Base-by-base conservation (phyloP, 2,888 invertebrate species). In the Hipparchia sbordonii region DNA sequence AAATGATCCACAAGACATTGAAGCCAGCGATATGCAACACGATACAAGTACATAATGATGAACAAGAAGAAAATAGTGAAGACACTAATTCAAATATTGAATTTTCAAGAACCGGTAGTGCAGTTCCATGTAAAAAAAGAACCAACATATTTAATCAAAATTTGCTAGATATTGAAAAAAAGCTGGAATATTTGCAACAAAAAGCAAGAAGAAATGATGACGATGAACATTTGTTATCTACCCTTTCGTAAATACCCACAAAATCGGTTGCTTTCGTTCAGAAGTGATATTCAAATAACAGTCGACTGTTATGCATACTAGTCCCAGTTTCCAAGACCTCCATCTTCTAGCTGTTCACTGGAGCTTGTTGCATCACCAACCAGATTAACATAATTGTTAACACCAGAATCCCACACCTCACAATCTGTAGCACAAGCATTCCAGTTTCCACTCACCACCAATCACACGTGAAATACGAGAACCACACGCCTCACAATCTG, bases 51-150 rank as follows among this genome's bases (percentile, higher is more conserved):
- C n/a, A 54, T n/a, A 23, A 12, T 54, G n/a, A 54, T 54, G 54
- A 12, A n/a, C 54, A 12, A 54, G 54, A 54, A 54, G 54, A 54
- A 54, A 54, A 54, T 13, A 54, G 54, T 54, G 54, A 54, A 54
- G 54, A 54, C 54, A 54, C 54, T 54, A 54, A 54, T 54, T 54
- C n/a, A 54, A 54, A 54, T 54, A 54, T 54, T 54, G 54, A 54
- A 54, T 54, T 54, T 54, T 54, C 54, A 54, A 54, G 54, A 54
- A 54, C 54, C 54, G 54, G 54, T n/a, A 54, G n/a, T 54, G 54
- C 54, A 54, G 54, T 54, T n/a, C 54, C 54, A 54, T 12, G 54
- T 54, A 54, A 54, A 54, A 54, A 54, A 54, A n/a, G 54, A 54
- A 54, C 54, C 54, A 12, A 54, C 54, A 54, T 12, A 54, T 54